Base-by-base conservation (phyloP, 2,113 vertebrate genomes). In the Forbesichthys papilliferus region DNA sequence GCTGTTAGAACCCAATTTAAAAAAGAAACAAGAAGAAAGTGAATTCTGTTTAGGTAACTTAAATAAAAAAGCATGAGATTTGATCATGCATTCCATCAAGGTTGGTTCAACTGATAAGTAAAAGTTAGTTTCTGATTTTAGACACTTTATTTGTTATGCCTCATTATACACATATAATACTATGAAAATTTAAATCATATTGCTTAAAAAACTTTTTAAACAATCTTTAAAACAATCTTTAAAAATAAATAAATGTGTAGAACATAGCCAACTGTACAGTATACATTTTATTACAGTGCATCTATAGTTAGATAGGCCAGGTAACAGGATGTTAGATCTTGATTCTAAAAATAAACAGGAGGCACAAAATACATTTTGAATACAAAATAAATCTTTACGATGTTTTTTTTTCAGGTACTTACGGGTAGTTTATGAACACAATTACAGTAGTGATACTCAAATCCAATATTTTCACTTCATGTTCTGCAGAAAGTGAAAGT, bases 341-440 rank as follows among this genome's bases (percentile, higher is more conserved):
- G 1, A 6, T 5, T 42, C 36, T 42, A 42, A 42, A 5, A 42
- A 42, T 69, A 6, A 48, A 36, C 62, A 3, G 48, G 18, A 67
- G 4, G 69, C 61, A 77, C 12, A 27, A 14, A 3, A 48, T 47
- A 55, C 52, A 51, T 33, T 33, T 2, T 74, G 13, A 13, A 64
- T 11, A 77, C 58, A 75, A 69, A 8, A 61, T 7, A 74, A 33
- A 74, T 42, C 36, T 8, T 52, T 52, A 0, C n/a, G 54, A 51
- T 51, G 51, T 64, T 69, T 73, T 33, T 14, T 70, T 63, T 55
- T 5, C 58, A 77, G 65, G 61, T 84, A 85, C 85, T 86, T 63
- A 84, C 85, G 46, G 59, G 62, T 75, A 55, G 68, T 76, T 65
- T 59, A 54, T 77, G 64, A 87, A 81, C 73, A 84, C 71, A 86